These are phyloP conservation scores for Lycophotia porphyrea DNA, from an alignment of 2,888 invertebrate species.

Conservation along the genomic window DNA sequence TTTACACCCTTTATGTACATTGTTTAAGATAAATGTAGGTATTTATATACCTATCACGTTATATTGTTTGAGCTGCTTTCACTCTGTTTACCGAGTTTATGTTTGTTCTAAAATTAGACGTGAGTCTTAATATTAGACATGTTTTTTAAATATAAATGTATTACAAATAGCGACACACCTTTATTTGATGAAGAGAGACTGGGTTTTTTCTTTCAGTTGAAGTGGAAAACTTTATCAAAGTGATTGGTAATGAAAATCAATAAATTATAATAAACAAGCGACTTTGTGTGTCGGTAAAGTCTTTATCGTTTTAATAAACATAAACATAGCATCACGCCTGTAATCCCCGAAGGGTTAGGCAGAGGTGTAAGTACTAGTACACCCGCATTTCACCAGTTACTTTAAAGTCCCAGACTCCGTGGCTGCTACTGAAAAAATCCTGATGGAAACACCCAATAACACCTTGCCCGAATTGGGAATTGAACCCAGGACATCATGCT, in stretches of 20 bases:
- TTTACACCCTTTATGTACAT: too few species aligned
- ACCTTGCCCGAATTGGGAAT: too few species aligned
- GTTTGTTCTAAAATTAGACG: constrained; percentile 44
- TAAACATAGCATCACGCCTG: too few species aligned
- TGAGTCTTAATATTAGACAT: constrained; percentile 40
- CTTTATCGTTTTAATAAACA: neutral
- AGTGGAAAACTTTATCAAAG: constrained; percentile 4
- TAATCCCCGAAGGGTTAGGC: too few species aligned
- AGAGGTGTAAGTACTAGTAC: too few species aligned
- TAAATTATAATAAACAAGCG: neutral
- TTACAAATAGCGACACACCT: constrained; percentile 15
- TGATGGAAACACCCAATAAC: too few species aligned
- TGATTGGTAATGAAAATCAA: neutral
- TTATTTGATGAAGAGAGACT: constrained; percentile 8
- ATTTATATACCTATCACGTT: constrained; percentile 34
- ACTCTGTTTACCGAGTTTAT: constrained; percentile 9
- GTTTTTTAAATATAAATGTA: constrained; percentile 15
- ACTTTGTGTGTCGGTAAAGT: neutral
- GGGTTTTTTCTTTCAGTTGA: neutral
- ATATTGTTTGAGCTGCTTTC: constrained; percentile 23
- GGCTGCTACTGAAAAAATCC: too few species aligned
- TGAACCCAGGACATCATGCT: too few species aligned
- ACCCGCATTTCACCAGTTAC: too few species aligned
- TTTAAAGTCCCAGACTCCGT: too few species aligned
- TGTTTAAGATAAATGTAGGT: constrained; percentile 14